Conservation (phyloP, 2,113 vertebrate genomes). For the Sialia sialis region DNA sequence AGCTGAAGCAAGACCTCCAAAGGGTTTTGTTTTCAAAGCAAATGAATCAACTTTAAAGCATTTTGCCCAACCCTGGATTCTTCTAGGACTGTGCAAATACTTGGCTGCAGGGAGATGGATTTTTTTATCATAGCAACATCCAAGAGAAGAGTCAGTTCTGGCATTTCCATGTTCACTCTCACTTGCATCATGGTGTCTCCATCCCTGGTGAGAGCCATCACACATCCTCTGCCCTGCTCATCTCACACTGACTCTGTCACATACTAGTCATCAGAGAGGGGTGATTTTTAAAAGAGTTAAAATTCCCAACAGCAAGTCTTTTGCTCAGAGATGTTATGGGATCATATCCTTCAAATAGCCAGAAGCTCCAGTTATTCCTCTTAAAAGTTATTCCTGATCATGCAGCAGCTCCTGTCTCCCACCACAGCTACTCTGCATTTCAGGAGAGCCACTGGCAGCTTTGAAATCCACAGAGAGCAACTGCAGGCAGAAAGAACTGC, state of each 20-base stretch:
- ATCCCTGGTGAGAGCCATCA: not conserved
- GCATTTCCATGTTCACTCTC: not conserved
- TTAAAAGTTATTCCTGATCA: not conserved
- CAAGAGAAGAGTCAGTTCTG: not conserved
- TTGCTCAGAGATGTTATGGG: not conserved
- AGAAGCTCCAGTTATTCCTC: not conserved
- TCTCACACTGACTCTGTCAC: not conserved
- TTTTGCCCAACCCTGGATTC: not conserved
- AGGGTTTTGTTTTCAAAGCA: not conserved
- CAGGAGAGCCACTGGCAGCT: not conserved
- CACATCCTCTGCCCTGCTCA: not conserved
- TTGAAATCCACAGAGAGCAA: constrained; percentile 3
- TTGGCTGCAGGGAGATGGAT: not conserved
- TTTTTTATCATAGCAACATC: not conserved
- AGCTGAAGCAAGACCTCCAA: not conserved
- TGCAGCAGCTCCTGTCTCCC: not conserved
- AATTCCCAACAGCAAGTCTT: not conserved
- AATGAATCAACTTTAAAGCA: not conserved
- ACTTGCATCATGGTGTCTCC: not conserved
- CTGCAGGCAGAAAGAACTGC: not conserved
- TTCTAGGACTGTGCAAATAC: not conserved
- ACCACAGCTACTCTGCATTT: not conserved
- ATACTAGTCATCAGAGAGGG: not conserved
- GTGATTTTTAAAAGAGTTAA: not conserved
- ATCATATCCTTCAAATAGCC: not conserved